Conservation (phyloP, 2,888 invertebrate species). For the Drosophila picticornis region DNA sequence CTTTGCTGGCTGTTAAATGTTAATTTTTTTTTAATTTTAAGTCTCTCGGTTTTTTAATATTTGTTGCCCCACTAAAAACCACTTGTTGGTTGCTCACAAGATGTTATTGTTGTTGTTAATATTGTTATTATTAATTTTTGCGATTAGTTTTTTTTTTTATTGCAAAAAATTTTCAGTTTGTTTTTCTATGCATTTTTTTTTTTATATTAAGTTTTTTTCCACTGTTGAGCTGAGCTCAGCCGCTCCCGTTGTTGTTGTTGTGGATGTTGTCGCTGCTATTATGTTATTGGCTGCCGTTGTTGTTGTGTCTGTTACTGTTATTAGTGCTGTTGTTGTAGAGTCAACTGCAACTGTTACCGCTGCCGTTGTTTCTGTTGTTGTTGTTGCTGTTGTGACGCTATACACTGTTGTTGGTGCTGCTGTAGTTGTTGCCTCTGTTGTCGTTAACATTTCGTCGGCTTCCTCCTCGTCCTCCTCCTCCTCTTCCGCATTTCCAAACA, state of each 20-base stretch:
- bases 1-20: constrained; percentile 11
- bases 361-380: constrained; percentile 40
- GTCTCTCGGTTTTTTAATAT: constrained; percentile 43
- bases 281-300: constrained; percentile 37
- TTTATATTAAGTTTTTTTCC: constrained; percentile 64
- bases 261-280: constrained; percentile 21
- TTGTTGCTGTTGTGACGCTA: constrained; percentile 23
- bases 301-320: constrained; percentile 51
- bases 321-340: constrained; percentile 30
- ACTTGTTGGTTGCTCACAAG: constrained; percentile 48
- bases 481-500: constrained; percentile 34
- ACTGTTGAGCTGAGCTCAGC: constrained; percentile 57
- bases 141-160: constrained; percentile 54
- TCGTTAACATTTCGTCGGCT: constrained; percentile 31
- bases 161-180: constrained; percentile 56
- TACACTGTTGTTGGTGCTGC: constrained; percentile 38
- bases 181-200: constrained; percentile 43
- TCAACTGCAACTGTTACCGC: constrained; percentile 5
- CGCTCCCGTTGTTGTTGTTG: constrained; percentile 58
- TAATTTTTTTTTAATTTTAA: constrained; percentile 47
- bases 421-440: constrained; percentile 39
- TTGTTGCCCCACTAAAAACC: constrained; percentile 44
- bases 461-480: constrained; percentile 21
- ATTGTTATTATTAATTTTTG: constrained; percentile 46
- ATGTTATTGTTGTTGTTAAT: constrained; percentile 20